Evolutionary conservation across 2,797 vertebrate genomes (phyloP), one percentile per base, ranked within the genome.

Genomic region (Malacoraja senta): DNA sequence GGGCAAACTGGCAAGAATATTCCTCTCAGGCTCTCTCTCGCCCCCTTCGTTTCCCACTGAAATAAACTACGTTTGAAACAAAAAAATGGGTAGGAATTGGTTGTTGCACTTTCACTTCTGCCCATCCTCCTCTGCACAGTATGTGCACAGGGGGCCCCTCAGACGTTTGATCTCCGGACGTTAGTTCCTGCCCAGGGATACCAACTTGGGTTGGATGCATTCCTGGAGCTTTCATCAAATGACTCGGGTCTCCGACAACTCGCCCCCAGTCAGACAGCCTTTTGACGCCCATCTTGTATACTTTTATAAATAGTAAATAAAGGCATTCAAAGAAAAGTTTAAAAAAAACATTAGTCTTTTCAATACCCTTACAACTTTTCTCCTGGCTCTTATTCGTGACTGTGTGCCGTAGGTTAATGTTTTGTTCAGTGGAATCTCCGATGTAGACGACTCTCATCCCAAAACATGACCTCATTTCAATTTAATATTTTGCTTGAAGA

Each of bases 51-150:
- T 68, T 68, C 84, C n/a, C 63, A 35, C 61, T 19, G 8, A 88
- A 88, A 88, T 88, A 68, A 88, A 88, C 68, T 32, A 35, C 8
- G 63, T 68, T 88, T 65, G 63, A 68, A 88, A 88, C 44, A 53
- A 88, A 68, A 68, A 12, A 17, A 74, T 53, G 84, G 84, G 63
- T 32, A 35, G n/a, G 21, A 68, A 13, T 32, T 3, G n/a, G 7
- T 35, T 88, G 84, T 88, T 88, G 63, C 58, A 68, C 84, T 65
- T 35, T 88, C 84, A 68, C 84, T 88, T 63, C 61, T 35, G 3
- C 77, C 76, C 76, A 72, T 32, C n/a, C 63, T 68, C 32, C 29
- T 19, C 84, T 88, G 15, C 61, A 17, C 53, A n/a, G 58, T 53
- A 53, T 53, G 44, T n/a, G 19, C 26, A 15, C 7, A 88, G 61